These are phyloP conservation scores for Rynchops niger DNA, from an alignment of 2,113 vertebrate species.

Conservation along the genomic window DNA sequence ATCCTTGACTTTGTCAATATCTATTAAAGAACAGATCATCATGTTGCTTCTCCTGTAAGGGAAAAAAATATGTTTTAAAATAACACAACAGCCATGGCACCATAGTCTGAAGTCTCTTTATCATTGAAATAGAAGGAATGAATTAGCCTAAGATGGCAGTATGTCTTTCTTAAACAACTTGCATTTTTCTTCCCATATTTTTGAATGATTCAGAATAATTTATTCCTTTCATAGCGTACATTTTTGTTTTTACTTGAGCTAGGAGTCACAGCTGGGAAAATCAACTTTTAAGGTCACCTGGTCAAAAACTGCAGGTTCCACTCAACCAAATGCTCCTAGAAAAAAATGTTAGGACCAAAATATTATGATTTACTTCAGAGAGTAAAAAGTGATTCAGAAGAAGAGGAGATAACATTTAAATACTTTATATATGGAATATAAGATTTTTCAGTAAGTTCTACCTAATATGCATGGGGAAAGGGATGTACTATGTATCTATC, in stretches of 20 bases:
- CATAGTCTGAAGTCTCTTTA: background rate
- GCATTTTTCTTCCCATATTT: background rate
- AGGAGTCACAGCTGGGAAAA: background rate
- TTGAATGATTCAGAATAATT: background rate
- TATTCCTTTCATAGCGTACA: background rate
- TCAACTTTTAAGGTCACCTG: background rate
- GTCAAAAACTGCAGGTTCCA: background rate
- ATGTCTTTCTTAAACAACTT: background rate
- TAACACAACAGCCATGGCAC: background rate
- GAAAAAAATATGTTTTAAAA: background rate
- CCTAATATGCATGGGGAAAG: background rate
- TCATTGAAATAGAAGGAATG: background rate
- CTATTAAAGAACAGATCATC: background rate
- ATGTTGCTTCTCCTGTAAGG: background rate
- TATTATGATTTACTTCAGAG: background rate
- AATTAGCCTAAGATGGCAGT: background rate
- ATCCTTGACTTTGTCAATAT: conserved; percentile 45
- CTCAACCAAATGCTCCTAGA: background rate
- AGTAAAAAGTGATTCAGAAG: background rate
- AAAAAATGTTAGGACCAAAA: background rate
- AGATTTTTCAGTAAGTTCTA: background rate
- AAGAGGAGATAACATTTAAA: background rate
- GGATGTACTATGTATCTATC: background rate
- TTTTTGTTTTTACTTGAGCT: background rate
- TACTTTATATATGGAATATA: background rate